Evolutionary conservation across 2,888 invertebrate genomes (phyloP).

Genomic region (Epirrhoe tristata): DNA sequence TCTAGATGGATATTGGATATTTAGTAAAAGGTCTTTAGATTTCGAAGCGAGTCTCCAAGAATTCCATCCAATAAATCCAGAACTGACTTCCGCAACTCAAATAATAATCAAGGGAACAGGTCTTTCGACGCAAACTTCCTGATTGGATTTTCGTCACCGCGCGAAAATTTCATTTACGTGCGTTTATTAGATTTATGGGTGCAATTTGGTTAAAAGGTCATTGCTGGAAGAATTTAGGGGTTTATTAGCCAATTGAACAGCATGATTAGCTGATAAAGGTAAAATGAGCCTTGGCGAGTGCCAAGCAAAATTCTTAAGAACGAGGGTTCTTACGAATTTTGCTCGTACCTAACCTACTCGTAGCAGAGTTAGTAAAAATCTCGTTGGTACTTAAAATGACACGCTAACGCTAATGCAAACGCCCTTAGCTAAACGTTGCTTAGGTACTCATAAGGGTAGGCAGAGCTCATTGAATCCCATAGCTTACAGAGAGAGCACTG

Average conservation of each 20-base stretch:
- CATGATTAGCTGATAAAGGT: not conserved
- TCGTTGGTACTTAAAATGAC: too few relatives aligned
- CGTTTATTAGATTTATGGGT: slow-evolving; percentile 39
- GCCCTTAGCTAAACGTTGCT: too few relatives aligned
- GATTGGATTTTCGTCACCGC: slow-evolving; percentile 33
- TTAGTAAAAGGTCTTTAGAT: not conserved
- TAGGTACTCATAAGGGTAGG: too few relatives aligned
- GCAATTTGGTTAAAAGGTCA: slow-evolving; percentile 4
- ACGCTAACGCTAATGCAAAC: too few relatives aligned
- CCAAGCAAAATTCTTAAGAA: too few relatives aligned
- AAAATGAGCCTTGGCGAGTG: not conserved
- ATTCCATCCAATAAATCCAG: slow-evolving; percentile 13
- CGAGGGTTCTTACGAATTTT: not conserved
- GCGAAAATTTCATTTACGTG: slow-evolving; percentile 32
- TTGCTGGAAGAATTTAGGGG: slow-evolving; percentile 1
- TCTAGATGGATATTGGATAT: not conserved
- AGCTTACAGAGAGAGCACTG: too few relatives aligned
- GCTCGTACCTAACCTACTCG: too few relatives aligned
- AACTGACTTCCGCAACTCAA: slow-evolving; percentile 26
- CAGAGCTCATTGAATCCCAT: too few relatives aligned
- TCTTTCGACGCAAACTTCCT: slow-evolving; percentile 24
- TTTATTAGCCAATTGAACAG: not conserved
- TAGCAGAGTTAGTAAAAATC: too few relatives aligned
- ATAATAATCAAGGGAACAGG: slow-evolving; percentile 36
- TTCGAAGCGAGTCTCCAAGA: not conserved